Evolutionary conservation across 2,888 invertebrate species (phyloP).

Genomic region (Pelosia muscerda): DNA sequence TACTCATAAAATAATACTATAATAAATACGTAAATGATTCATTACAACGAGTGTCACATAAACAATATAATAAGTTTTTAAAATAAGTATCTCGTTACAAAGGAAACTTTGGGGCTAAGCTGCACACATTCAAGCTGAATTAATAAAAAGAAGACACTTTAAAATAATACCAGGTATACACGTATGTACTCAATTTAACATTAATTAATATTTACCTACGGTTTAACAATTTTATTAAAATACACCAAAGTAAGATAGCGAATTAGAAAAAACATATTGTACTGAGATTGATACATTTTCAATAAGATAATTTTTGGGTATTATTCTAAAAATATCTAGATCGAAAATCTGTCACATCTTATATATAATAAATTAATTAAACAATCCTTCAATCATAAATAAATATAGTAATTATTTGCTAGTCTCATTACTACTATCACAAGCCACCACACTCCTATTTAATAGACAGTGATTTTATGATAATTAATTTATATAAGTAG

Average conservation of each 20-base stretch:
- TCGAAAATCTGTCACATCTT: slow-evolving; percentile 38
- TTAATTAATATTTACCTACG: slow-evolving; percentile 47
- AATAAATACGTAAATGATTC: slow-evolving; percentile 18
- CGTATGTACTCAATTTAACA: slow-evolving; percentile 40
- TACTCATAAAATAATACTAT: slow-evolving; percentile 30
- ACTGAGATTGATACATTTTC: slow-evolving; percentile 29
- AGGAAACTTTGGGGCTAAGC: slow-evolving; percentile 26
- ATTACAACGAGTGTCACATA: background rate
- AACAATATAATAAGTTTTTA: background rate
- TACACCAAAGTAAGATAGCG: slow-evolving; percentile 33
- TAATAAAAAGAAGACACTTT: slow-evolving; percentile 23
- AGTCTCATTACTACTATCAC: slow-evolving; percentile 75
- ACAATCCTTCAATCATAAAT: slow-evolving; percentile 44
- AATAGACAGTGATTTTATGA: slow-evolving; percentile 73
- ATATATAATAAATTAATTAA: slow-evolving; percentile 40
- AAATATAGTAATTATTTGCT: slow-evolving; percentile 49
- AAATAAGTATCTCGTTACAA: background rate
- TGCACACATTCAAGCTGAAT: slow-evolving; percentile 37
- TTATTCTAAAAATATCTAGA: slow-evolving; percentile 34
- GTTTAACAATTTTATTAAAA: slow-evolving; percentile 42
- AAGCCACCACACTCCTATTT: slow-evolving; percentile 83
- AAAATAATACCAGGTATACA: slow-evolving; percentile 35
- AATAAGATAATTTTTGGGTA: slow-evolving; percentile 41
- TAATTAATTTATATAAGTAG: slow-evolving; percentile 51
- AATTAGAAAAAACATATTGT: slow-evolving; percentile 33